Conservation (phyloP, 2,888 invertebrate species). For the Sarcophaga rosellei region DNA sequence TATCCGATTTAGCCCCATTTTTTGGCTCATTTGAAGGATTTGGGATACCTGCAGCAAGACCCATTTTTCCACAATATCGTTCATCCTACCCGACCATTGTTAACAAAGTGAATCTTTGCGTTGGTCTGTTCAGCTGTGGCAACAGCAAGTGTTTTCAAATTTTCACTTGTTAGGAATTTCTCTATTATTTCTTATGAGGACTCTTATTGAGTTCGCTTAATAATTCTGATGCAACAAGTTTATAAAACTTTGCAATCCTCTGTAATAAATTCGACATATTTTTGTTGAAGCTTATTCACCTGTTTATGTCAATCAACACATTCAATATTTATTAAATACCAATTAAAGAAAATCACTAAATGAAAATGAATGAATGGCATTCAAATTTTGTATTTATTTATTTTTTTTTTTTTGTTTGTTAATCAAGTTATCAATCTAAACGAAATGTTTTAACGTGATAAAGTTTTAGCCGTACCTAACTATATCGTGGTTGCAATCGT, state of each 20-base stretch:
- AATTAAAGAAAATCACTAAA: constrained; percentile 28
- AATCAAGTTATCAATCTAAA: constrained; percentile 41
- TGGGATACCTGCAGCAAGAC: too few species aligned
- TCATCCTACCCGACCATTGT: too few species aligned
- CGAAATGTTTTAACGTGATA: constrained; percentile 19
- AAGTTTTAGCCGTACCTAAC: not conserved
- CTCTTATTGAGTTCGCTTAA: not conserved
- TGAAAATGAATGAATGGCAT: constrained; percentile 10
- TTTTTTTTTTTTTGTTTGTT: constrained; percentile 3
- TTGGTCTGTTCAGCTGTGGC: too few species aligned
- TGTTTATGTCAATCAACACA: constrained; percentile 54
- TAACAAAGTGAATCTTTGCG: too few species aligned
- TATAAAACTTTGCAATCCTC: constrained; percentile 23
- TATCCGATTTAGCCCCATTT: too few species aligned
- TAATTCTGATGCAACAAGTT: constrained; percentile 52
- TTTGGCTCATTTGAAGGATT: too few species aligned
- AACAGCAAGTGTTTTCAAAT: too few species aligned
- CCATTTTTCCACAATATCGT: too few species aligned
- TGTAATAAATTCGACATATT: constrained; percentile 2
- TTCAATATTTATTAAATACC: constrained; percentile 49
- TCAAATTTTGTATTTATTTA: not conserved
- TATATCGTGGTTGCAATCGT: not conserved
- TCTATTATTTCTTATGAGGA: not conserved
- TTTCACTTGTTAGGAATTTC: too few species aligned
- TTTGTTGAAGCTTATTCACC: constrained; percentile 7